phyloP scores from a whole-genome alignment of 2,113 vertebrate genomes.

The Genyomyrus donnyi region DNA sequence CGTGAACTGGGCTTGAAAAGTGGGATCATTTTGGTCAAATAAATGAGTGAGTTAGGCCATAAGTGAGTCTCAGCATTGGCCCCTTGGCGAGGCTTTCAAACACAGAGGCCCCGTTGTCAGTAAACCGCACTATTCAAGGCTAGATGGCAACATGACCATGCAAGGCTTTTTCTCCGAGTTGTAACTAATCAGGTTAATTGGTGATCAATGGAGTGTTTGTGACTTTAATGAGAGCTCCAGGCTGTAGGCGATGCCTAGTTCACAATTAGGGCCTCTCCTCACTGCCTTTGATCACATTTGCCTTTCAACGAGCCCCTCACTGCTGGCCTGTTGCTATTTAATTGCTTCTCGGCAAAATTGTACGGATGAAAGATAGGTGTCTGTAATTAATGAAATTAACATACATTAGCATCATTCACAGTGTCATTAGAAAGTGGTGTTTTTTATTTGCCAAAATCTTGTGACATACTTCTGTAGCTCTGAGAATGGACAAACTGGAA shows the following conservation, averaged over 20 bases:
- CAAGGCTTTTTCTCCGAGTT: conserved; percentile 82
- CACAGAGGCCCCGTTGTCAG: conserved; percentile 69
- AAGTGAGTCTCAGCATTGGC: conserved; percentile 52
- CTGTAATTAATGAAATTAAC: conserved; percentile 99
- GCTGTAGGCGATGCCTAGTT: conserved; percentile 81
- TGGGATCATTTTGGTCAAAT: neutral
- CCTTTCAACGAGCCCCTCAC: conserved; percentile 61
- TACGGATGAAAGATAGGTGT: conserved; percentile 98
- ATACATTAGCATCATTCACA: conserved; percentile 99
- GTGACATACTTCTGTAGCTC: neutral
- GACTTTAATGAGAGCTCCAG: conserved; percentile 86
- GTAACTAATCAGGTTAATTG: conserved; percentile 98
- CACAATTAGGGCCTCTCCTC: conserved; percentile 75
- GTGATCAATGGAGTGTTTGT: conserved; percentile 89
- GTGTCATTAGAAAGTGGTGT: conserved; percentile 87
- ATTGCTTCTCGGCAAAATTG: conserved; percentile 95
- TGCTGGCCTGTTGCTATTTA: conserved; percentile 79
- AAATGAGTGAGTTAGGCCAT: conserved; percentile 36
- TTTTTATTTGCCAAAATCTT: conserved; percentile 67
- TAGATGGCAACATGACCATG: conserved; percentile 67
- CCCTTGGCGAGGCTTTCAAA: conserved; percentile 66
- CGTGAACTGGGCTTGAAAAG: neutral
- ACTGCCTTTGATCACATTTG: conserved; percentile 87
- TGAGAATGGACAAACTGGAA: neutral
- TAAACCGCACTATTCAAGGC: conserved; percentile 71